Conservation (phyloP, 2,113 vertebrate species). For the Leptocoma aspasia region DNA sequence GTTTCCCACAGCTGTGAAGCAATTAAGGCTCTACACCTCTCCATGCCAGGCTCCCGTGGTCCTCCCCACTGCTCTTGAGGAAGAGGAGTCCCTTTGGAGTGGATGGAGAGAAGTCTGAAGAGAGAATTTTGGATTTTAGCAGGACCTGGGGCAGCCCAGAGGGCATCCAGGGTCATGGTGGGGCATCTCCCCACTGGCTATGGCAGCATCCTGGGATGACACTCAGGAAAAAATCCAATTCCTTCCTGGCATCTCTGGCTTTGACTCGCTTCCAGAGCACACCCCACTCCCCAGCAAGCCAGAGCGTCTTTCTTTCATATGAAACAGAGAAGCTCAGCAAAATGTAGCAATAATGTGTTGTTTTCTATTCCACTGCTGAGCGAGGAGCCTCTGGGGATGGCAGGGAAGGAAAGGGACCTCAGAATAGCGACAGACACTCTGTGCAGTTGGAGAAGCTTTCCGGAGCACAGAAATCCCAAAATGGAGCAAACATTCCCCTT, state of each 20-base stretch:
- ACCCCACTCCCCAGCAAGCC: background rate
- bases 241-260: background rate
- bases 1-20: accelerated
- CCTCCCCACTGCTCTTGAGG: background rate
- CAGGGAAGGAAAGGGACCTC: conserved; percentile 6
- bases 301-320: background rate
- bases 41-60: accelerated
- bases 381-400: conserved; percentile 32
- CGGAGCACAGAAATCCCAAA: background rate
- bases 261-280: background rate
- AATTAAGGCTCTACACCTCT: background rate
- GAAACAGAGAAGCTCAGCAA: background rate
- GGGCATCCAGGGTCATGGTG: accelerated
- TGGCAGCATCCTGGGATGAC: background rate
- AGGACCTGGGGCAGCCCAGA: background rate
- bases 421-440: background rate
- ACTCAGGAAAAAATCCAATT: background rate
- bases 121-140: background rate
- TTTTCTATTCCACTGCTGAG: conserved; percentile 36
- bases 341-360: conserved; percentile 24
- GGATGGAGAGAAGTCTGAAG: background rate
- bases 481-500: background rate
- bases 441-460: background rate
- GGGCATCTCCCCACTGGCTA: background rate
- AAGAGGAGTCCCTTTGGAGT: accelerated